Base-by-base conservation (phyloP, 2,888 invertebrate species). In the Drosophila mercatorum region DNA sequence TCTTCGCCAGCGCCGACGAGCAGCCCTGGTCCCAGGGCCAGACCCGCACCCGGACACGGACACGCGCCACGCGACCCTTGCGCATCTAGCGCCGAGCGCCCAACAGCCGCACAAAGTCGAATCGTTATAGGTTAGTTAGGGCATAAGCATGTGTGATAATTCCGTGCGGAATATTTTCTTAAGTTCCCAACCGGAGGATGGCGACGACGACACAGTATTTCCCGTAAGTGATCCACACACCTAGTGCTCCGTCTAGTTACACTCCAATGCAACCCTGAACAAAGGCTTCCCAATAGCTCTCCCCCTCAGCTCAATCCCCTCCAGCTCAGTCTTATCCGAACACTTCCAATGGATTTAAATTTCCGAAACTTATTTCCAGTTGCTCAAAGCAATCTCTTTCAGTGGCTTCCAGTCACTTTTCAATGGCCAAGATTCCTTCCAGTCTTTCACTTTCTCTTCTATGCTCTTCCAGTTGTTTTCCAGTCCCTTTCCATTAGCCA, bases 1-100 rank as follows among this genome's bases (percentile, higher is more conserved):
- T 96, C 78, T 97, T 97, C 90, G 96, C 96, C 2, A 96, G 96
- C 79, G 96, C 96, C 0, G 95, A 95, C 46, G 96, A 97, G 91
- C 96, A 97, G 78, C 92, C 94, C 3, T 96, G 96, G 96, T 93
- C 91, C 0, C 72, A 74, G 38, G 14, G 36, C 2, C 17, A 36
- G 31, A 34, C 31, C 2, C 17, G 7, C 38, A 17, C 17, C n/a
- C 17, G 43, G 5, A 17, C 22, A 14, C 41, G 14, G 14, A 36
- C 59, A 7, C 38, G 5, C 26, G 22, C 60, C 14, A 12, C 6
- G 5, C 51, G 68, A 11, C 22, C 76, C 8, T 7, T 78, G 60
- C 72, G 69, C 57, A 72, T 67, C 67, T 71, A 83, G 75, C 65
- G 36, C 51, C 46, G 40, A 22, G 60, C 76, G 47, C 63, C 72